Evolutionary conservation across 2,113 vertebrate genomes (phyloP), one percentile per base, ranked within the genome.

Genomic region (Syngnathus scovelli): DNA sequence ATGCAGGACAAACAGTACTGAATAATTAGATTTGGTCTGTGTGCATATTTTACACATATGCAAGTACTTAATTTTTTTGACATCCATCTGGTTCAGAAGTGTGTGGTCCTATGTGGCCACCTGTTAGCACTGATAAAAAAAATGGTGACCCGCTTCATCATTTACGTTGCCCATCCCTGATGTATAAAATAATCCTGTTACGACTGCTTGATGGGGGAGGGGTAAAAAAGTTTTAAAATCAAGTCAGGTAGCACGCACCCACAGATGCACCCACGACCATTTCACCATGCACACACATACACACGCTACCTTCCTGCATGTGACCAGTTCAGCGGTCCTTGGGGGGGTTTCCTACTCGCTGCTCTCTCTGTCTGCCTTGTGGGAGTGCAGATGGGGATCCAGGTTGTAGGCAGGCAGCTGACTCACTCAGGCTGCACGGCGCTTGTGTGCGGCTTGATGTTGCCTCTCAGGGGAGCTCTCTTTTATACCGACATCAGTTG

Each of bases 341-440:
- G 67, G 76, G 78, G 78, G 69, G 27, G 54, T 80, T 83, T 82
- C 80, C 78, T 78, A 69, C 75, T 80, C 48, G 56, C 77, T 86
- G 79, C 80, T 71, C 76, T 79, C 76, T 76, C 68, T 74, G 76
- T 78, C 68, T 79, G 73, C 76, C 80, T 72, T 82, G 78, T 81
- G 78, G 77, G 83, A 84, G 71, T 68, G 76, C 18, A 72, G 68
- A 79, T 39, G 60, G 72, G 73, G 72, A 84, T 81, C 76, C 78
- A 82, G 81, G 81, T 85, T 86, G 82, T 81, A 83, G 74, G 83
- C 79, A 78, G 76, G 79, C 75, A 80, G 80, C 81, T 84, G 86
- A 89, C 85, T 87, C 86, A 87, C 77, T 68, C 69, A 70, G 74
- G 74, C 74, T 84, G 71, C 75, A 64, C 65, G 78, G 71, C 69